Percentiles rank a stretch among this genome's conserved stretches.
These are phyloP conservation scores for Thaumatotibia leucotreta DNA, from an alignment of 1,140 invertebrate genomes.

Conservation along the genomic window DNA sequence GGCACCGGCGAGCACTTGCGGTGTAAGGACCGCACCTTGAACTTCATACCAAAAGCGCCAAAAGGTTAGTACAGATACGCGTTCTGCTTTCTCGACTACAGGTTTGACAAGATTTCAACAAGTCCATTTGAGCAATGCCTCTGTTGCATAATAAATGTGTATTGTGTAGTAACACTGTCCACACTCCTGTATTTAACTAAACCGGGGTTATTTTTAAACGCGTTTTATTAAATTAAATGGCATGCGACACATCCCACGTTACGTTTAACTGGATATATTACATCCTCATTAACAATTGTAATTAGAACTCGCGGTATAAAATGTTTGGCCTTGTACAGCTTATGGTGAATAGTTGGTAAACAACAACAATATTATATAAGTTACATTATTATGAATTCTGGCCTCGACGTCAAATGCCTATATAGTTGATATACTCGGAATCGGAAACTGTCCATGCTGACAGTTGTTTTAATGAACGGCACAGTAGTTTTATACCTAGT, in stretches of 20 bases:
- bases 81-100: neutral
- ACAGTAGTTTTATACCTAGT: no score
- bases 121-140: constrained; percentile 1
- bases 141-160: neutral
- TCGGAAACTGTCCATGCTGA: neutral
- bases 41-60: constrained; percentile 84
- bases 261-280: constrained; percentile 35
- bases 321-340: constrained; percentile 35
- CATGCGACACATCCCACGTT: constrained; percentile 35
- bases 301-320: constrained; percentile 46
- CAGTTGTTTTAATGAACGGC: no score
- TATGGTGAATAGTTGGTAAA: constrained; percentile 29
- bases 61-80: constrained; percentile 76
- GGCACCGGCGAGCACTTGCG: constrained; percentile 93
- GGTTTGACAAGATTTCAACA: neutral
- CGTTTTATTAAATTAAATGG: constrained; percentile 18
- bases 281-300: constrained; percentile 54
- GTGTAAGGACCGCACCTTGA: constrained; percentile 92
- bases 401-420: no score
- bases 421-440: no score
- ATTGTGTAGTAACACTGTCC: neutral
- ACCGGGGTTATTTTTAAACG: neutral
- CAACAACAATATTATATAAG: constrained; percentile 17
- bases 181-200: neutral
- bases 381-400: neutral